phyloP scores from a whole-genome alignment of 2,113 vertebrate species.

The Myanophis thanlyinensis region DNA sequence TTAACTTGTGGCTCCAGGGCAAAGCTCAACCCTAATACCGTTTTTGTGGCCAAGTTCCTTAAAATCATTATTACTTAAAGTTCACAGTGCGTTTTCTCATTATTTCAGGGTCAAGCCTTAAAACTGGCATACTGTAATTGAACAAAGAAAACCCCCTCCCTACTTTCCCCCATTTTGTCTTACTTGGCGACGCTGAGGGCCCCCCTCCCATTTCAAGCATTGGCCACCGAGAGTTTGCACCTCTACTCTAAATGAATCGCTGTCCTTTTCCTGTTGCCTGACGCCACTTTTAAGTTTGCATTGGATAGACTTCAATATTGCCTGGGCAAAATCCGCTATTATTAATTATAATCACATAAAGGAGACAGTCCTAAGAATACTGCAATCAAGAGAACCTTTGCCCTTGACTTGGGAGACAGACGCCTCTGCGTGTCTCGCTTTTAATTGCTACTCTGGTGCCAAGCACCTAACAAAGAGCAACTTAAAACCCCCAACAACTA shows the following conservation, averaged over 20 bases:
- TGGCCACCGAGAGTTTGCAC: neutral
- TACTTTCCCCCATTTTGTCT: neutral
- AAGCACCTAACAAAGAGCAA: slow-evolving; percentile 42
- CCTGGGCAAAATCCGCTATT: neutral
- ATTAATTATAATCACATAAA: neutral
- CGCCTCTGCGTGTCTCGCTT: neutral
- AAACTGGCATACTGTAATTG: neutral
- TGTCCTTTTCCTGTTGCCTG: neutral
- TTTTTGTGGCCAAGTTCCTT: neutral
- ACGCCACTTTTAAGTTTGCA: neutral
- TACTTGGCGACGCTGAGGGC: neutral
- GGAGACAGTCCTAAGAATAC: neutral
- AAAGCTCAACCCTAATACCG: neutral
- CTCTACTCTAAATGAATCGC: neutral
- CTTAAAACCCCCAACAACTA: neutral
- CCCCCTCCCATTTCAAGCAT: neutral
- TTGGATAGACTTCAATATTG: neutral
- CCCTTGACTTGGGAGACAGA: neutral
- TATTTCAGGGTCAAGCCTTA: neutral
- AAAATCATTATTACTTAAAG: neutral
- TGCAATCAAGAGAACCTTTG: neutral
- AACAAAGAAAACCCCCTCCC: neutral
- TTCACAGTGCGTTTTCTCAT: neutral
- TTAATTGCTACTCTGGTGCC: slow-evolving; percentile 46
- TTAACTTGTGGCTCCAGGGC: neutral